Evolutionary conservation across 2,113 vertebrate genomes (phyloP), one percentile per base, ranked within the genome.

Genomic region (Phrynosoma blainvillii): DNA sequence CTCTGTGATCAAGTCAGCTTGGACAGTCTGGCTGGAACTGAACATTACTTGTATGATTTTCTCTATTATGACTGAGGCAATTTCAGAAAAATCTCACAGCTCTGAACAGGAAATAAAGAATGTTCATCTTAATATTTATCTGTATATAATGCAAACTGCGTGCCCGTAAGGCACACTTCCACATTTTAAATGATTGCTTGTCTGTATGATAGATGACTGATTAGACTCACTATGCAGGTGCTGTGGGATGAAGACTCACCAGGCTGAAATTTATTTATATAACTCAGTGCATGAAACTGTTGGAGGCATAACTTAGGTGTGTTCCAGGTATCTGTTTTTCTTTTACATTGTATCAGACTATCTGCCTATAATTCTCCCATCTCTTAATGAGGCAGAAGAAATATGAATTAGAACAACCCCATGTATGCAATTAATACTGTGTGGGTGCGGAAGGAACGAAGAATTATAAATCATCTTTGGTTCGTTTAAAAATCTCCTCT

Each of bases 241-340:
- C 91, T 91, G 86, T 89, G 92, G 90, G 85, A 94, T 84, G 88
- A 92, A 91, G 82, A 89, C 92, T 92, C 87, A 84, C 86, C 78
- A 91, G 75, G 84, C 94, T 93, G 68, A 23, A 95, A 87, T 97
- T 96, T 96, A 96, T 96, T 96, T 96, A 93, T 70, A 83, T 79
- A 92, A 87, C 92, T 95, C 90, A 80, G 59, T 80, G 88, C 93
- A 94, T 84, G 88, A 92, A 96, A 87, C 93, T 25, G 66, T 93
- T 95, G 91, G 90, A 95, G 95, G 86, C 90, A 93, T 86, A 94
- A 93, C 92, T 96, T 95, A 92, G 47, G 94, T 94, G 90, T 95
- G 93, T 95, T 94, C 92, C 14, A 92, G 91, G 78, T 83, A 85
- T 89, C 92, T 71, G 0, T 40, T 52, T 62, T 79, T 92, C 74